Evolutionary conservation across 1,140 invertebrate species (phyloP), one percentile per base, ranked within the genome.

Genomic region (Micrasema longulum): DNA sequence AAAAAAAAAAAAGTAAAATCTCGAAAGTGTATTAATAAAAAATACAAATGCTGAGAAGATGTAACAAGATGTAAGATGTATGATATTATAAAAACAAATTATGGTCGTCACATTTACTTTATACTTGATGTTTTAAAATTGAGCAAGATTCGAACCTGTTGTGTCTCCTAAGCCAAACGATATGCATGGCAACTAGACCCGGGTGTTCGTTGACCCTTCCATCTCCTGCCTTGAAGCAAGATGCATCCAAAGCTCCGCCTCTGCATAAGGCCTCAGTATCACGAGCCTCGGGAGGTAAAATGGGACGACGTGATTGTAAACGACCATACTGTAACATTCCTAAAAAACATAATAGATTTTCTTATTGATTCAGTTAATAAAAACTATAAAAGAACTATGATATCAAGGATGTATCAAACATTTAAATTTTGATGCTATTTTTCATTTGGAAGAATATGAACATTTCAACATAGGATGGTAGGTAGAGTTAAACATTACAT

Each of bases 111-210:
- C 31, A 57, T 36, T 10, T 36, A 5, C 14, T 35, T 35, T 36
- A 20, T 14, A 57, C 0, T 2, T 0, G 20, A 20, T 10, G 0
- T 1, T 3, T 4, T 18, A 20, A 50, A 52, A 57, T 57, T 9
- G 20, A 36, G 26, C n/a, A n/a, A n/a, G n/a, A n/a, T n/a, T n/a
- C n/a, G n/a, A 45, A 85, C 84, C 84, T 79, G 82, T 99, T 99
- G 81, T 99, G 97, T 77, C 96, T 91, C 73, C 96, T 83, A 74
- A 98, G 83, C 88, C 94, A 96, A 5, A 96, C 85, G 0, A 95
- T 95, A 80, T 98, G 96, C 57, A 97, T 86, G 0, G 92, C 91
- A 6, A 93, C 91, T 14, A 98, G 81, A 0, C 93, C 96, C 0
- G 94, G 93, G 78, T 97, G 94, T 80, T 97, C 95, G 72, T 91